These are phyloP conservation scores for Oplegnathus fasciatus DNA, from an alignment of 2,113 vertebrate species.

Conservation along the genomic window DNA sequence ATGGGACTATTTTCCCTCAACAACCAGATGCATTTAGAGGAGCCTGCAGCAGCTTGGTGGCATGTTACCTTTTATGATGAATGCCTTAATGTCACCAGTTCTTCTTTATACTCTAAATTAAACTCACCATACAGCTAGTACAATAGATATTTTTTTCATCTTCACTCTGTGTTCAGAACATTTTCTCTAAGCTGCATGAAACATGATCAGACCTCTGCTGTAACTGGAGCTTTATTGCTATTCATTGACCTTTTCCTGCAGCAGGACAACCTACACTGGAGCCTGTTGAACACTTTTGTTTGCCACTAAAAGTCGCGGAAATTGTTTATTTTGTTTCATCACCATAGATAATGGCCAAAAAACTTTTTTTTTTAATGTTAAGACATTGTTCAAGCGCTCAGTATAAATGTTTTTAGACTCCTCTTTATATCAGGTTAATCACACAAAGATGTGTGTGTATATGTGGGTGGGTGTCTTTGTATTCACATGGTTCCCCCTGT, in stretches of 20 bases:
- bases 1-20: background rate
- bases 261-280: background rate
- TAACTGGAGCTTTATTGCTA: conserved; percentile 46
- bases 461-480: background rate
- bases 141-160: background rate
- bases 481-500: conserved; percentile 18
- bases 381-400: background rate
- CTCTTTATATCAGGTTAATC: conserved; percentile 8
- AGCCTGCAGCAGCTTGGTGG: background rate
- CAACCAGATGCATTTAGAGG: background rate
- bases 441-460: conserved; percentile 14
- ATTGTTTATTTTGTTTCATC: background rate
- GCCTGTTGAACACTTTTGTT: background rate
- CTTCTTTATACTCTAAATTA: conserved; percentile 7
- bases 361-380: background rate
- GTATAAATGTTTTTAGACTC: background rate
- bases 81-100: background rate
- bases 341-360: background rate
- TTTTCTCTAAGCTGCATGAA: conserved; percentile 29
- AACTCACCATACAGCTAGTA: background rate
- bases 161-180: background rate
- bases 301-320: background rate
- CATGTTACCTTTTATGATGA: background rate
- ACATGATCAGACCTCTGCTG: conserved; percentile 12
- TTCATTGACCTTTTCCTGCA: conserved; percentile 34